phyloP scores from a whole-genome alignment of 2,113 vertebrate species.

The Paramormyrops kingsleyae region DNA sequence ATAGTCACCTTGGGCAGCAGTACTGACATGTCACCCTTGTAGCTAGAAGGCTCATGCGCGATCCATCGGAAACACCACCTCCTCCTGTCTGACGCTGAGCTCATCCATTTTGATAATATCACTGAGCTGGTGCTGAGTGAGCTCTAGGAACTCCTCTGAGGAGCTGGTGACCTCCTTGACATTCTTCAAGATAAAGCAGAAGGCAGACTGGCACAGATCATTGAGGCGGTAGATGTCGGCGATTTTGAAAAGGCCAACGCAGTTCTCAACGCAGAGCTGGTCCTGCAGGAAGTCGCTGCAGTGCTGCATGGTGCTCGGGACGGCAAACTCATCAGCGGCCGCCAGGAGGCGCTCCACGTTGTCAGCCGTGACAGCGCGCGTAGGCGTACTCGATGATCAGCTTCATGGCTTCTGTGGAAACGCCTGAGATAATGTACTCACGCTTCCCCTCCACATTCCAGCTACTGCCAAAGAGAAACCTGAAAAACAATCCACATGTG shows the following conservation, averaged over 20 bases:
- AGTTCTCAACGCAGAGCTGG: neutral
- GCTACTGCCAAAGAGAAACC: too few relatives aligned
- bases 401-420: too few relatives aligned
- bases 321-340: too few relatives aligned
- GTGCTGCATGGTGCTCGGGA: too few relatives aligned
- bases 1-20: neutral
- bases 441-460: too few relatives aligned
- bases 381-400: too few relatives aligned
- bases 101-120: neutral
- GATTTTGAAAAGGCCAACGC: neutral
- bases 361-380: too few relatives aligned
- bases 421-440: too few relatives aligned
- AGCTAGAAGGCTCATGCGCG: neutral
- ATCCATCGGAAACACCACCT: neutral
- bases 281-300: too few relatives aligned
- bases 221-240: neutral
- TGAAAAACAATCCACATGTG: too few relatives aligned
- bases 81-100: neutral
- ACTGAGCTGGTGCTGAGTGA: neutral
- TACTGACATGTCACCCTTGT: neutral
- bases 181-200: neutral
- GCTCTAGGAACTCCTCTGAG: neutral
- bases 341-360: too few relatives aligned
- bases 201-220: neutral
- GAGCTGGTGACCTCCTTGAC: neutral